Conservation (phyloP, 2,797 vertebrate species). For the Masticophis lateralis region DNA sequence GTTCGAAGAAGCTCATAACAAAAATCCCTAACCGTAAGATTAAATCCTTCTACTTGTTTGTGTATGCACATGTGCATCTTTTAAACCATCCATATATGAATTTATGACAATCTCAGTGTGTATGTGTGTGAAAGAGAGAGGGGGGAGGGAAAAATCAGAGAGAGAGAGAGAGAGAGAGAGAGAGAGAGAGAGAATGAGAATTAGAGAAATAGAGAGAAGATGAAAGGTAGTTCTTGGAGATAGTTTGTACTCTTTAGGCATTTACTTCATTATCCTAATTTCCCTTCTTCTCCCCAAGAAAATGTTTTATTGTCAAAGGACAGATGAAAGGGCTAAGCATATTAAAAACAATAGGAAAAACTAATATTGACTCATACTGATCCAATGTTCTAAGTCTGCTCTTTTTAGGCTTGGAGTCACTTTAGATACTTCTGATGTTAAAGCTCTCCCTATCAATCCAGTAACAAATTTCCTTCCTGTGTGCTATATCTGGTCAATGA, state of each 20-base stretch:
- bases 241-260: background rate
- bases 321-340: background rate
- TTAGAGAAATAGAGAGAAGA: background rate
- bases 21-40: background rate
- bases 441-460: background rate
- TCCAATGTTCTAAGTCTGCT: background rate
- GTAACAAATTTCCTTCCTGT: background rate
- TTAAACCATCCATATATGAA: background rate
- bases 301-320: background rate
- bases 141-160: background rate
- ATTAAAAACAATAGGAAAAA: background rate
- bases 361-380: background rate
- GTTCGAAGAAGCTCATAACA: background rate
- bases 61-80: background rate
- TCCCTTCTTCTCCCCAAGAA: too few relatives aligned
- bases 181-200: background rate
- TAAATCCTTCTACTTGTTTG: background rate
- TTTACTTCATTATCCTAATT: background rate
- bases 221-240: background rate
- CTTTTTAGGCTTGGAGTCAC: background rate
- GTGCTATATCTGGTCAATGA: background rate
- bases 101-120: background rate
- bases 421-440: background rate
- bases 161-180: background rate
- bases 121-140: background rate